phyloP scores from a whole-genome alignment of 2,113 vertebrate species.

The Spheniscus mendiculus region DNA sequence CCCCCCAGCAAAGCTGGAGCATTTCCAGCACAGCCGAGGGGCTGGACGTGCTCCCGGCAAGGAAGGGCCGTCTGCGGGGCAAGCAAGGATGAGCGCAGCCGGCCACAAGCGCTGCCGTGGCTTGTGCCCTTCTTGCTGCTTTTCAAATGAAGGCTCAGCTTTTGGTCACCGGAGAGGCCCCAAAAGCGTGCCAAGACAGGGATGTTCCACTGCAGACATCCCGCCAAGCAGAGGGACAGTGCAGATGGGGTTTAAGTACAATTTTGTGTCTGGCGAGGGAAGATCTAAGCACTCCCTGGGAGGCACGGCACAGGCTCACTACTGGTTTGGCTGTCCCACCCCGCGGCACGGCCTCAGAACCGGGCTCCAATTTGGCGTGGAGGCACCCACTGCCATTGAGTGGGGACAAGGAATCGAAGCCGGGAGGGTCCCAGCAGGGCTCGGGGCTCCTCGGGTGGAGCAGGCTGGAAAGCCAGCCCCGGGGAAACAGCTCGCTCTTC shows the following conservation, averaged over 20 bases:
- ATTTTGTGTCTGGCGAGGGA: not conserved
- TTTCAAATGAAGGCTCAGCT: not conserved
- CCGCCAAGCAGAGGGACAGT: not conserved
- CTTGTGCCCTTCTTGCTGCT: not conserved
- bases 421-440: not conserved
- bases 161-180: not conserved
- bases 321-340: not conserved
- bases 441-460: accelerated
- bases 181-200: accelerated
- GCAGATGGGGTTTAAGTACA: accelerated
- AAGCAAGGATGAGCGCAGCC: not conserved
- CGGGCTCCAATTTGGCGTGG: not conserved
- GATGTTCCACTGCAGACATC: not conserved
- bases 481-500: accelerated
- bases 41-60: accelerated
- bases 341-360: not conserved
- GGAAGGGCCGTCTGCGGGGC: accelerated
- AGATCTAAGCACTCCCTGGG: not conserved
- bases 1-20: no score
- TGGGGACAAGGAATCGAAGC: not conserved
- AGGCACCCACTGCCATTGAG: not conserved
- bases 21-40: not conserved
- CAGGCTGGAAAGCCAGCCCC: not conserved
- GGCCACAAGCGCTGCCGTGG: not conserved
- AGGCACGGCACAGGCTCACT: not conserved